Percentiles rank a stretch among this genome's conserved stretches.
Conservation (phyloP, 2,113 vertebrate species). For the Calyptommatus sinebrachiatus region DNA sequence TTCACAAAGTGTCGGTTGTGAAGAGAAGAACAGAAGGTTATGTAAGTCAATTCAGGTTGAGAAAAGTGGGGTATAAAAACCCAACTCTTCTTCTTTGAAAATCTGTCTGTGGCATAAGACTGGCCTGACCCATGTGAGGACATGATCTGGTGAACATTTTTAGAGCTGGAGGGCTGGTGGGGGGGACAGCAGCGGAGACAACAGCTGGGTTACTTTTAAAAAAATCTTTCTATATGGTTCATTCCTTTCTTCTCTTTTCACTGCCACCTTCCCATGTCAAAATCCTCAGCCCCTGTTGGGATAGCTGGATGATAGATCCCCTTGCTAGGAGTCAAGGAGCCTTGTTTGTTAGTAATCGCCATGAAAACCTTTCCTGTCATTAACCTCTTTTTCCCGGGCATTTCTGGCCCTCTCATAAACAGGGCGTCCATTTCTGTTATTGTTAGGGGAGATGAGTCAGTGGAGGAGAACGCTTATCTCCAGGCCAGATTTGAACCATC, state of each 20-base stretch:
- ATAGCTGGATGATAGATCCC: constrained; percentile 44
- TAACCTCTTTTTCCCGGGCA: constrained; percentile 71
- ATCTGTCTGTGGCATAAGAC: too few relatives aligned
- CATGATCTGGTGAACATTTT: constrained; percentile 16
- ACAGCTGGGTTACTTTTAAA: constrained; percentile 29
- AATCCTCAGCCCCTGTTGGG: constrained; percentile 51
- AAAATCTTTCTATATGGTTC: constrained; percentile 2
- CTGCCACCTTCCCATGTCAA: constrained; percentile 44
- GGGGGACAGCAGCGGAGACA: neutral
- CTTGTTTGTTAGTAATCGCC: constrained; percentile 74
- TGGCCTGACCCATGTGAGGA: constrained; percentile 37
- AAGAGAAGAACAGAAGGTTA: too few relatives aligned
- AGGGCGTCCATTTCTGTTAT: constrained; percentile 66
- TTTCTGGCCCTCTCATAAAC: constrained; percentile 67
- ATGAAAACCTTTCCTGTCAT: constrained; percentile 79
- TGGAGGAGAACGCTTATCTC: constrained; percentile 70
- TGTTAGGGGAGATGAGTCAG: constrained; percentile 70
- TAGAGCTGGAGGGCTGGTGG: constrained; percentile 6
- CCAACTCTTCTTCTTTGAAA: too few relatives aligned
- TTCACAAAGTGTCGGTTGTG: too few relatives aligned
- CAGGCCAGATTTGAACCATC: constrained; percentile 63
- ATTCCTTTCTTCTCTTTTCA: constrained; percentile 27
- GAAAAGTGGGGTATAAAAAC: too few relatives aligned
- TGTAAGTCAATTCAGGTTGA: too few relatives aligned
- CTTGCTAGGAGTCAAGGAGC: constrained; percentile 57